phyloP scores from a whole-genome alignment of 2,797 vertebrate species.

The Galagoides demidoff region DNA sequence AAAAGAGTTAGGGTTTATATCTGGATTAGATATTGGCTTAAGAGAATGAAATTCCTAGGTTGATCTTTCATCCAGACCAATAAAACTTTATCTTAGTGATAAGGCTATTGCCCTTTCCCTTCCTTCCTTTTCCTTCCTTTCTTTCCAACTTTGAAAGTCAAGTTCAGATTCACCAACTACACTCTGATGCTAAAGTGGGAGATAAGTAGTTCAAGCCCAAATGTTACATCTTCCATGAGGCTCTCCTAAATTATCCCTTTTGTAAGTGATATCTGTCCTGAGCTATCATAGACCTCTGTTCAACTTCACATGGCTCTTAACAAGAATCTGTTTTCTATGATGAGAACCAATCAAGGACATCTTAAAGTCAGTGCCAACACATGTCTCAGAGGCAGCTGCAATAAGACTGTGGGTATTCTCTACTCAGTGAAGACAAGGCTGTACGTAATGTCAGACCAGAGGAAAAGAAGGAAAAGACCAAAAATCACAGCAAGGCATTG shows the following conservation, averaged over 20 bases:
- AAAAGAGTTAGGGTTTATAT: neutral
- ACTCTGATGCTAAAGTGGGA: neutral
- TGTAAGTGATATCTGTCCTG: neutral
- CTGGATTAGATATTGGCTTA: neutral
- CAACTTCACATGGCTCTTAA: neutral
- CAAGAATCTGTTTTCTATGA: neutral
- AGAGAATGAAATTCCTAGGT: neutral
- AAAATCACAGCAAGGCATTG: neutral
- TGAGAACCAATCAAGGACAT: neutral
- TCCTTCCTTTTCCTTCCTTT: neutral
- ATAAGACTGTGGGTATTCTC: neutral
- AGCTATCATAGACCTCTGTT: neutral
- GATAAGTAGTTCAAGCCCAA: neutral
- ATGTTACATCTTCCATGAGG: neutral
- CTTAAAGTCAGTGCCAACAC: neutral
- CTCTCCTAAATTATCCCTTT: neutral
- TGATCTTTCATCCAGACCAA: neutral
- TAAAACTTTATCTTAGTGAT: neutral
- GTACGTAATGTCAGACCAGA: neutral
- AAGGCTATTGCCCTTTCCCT: neutral
- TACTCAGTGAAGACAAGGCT: neutral
- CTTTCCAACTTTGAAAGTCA: neutral
- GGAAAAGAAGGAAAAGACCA: neutral
- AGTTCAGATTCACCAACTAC: neutral
- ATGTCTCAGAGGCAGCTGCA: neutral